Percentiles rank a stretch among this genome's conserved stretches.
Conservation (phyloP, 92 coral and sea anemone genomes). For the Meandrina meandrites region DNA sequence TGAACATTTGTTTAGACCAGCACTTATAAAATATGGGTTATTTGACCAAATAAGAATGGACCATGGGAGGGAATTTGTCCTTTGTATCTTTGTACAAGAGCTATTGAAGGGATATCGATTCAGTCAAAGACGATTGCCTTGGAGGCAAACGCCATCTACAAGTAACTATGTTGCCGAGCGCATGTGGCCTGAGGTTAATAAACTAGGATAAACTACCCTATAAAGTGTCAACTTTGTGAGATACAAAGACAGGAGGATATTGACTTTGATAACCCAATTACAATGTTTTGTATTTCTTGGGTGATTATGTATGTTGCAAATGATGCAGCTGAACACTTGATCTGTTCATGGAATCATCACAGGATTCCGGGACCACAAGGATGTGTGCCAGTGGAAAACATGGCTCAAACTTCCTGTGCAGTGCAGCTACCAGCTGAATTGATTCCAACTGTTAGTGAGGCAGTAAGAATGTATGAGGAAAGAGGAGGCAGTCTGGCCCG, state of each 20-base stretch:
- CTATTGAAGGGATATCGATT: slow-evolving; percentile 33
- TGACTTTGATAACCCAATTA: slow-evolving; percentile 43
- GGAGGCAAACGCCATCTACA: slow-evolving; percentile 52
- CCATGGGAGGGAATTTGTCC: slow-evolving; percentile 51
- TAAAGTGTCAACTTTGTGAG: no score
- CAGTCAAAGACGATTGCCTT: slow-evolving; percentile 31
- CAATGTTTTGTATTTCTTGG: slow-evolving; percentile 64
- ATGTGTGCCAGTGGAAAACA: slow-evolving; percentile 52
- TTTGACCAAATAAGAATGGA: slow-evolving; percentile 55
- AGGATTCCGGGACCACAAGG: slow-evolving; percentile 53
- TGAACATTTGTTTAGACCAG: slow-evolving; percentile 52
- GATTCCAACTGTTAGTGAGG: slow-evolving; percentile 36
- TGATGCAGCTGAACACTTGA: slow-evolving; percentile 35
- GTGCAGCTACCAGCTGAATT: slow-evolving; percentile 32
- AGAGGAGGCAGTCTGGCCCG: slow-evolving; percentile 45
- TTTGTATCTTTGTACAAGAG: slow-evolving; percentile 58
- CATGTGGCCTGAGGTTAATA: slow-evolving; percentile 60
- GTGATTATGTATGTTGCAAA: slow-evolving; percentile 47
- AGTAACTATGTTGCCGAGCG: slow-evolving; percentile 49
- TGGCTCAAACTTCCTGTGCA: slow-evolving; percentile 35
- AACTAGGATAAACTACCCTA: no score
- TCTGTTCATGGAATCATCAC: slow-evolving; percentile 54
- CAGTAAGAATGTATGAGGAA: slow-evolving; percentile 50
- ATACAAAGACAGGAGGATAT: no score
- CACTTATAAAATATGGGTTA: slow-evolving; percentile 41